phyloP scores from a whole-genome alignment of 2,888 invertebrate species.

The Lepas anatifera region DNA sequence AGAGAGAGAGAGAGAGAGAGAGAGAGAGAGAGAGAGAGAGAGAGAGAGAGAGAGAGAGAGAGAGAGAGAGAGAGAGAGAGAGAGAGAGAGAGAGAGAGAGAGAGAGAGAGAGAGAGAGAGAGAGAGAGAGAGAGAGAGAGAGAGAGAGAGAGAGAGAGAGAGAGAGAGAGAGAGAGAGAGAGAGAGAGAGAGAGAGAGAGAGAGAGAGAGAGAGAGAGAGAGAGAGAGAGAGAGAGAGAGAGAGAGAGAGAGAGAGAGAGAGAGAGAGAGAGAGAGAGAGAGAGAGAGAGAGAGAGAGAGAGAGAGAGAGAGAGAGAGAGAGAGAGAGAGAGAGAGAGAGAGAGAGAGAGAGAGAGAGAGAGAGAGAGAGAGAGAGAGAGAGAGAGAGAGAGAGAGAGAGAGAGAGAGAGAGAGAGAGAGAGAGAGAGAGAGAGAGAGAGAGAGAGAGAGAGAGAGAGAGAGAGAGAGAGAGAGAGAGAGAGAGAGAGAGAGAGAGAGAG shows the following conservation, averaged over 20 bases:
- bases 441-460: too few relatives aligned
- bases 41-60: background rate
- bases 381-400: too few relatives aligned
- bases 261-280: background rate
- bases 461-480: background rate
- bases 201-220: constrained; percentile 5
- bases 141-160: background rate
- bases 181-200: background rate
- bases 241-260: background rate
- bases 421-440: too few relatives aligned
- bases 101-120: background rate
- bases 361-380: too few relatives aligned
- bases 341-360: too few relatives aligned
- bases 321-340: too few relatives aligned
- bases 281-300: background rate
- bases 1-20: background rate
- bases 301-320: too few relatives aligned
- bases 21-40: background rate
- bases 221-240: background rate
- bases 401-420: too few relatives aligned
- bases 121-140: background rate
- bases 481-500: constrained; percentile 4
- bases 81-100: background rate
- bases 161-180: background rate
- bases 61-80: background rate